A percentile compares a stretch with the other conserved stretches of the same genome.
phyloP scores from a whole-genome alignment of 2,888 invertebrate genomes.

The Drosophila recens region DNA sequence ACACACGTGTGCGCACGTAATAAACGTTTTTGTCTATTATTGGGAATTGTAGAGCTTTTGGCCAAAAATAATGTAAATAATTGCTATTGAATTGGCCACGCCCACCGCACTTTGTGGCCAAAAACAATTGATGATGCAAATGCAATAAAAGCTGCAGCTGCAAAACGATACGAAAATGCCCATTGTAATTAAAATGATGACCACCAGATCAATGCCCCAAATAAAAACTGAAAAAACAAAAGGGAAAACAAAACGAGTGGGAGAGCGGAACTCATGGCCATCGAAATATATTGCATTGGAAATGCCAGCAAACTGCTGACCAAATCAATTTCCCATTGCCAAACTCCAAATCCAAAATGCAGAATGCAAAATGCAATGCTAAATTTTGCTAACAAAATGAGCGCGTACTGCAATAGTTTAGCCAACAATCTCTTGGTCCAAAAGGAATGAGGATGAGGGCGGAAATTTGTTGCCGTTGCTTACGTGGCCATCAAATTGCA shows the following conservation, averaged over 20 bases:
- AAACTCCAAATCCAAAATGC: conserved; percentile 27
- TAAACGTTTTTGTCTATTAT: conserved; percentile 33
- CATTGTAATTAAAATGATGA: conserved; percentile 54
- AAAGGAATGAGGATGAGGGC: not conserved
- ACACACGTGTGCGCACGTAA: not conserved
- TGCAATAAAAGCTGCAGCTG: conserved; percentile 31
- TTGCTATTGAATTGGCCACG: conserved; percentile 34
- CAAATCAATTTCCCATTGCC: conserved; percentile 60
- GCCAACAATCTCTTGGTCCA: conserved; percentile 3
- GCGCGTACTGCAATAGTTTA: conserved; percentile 22
- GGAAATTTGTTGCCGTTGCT: conserved; percentile 59
- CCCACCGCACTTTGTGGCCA: conserved; percentile 40
- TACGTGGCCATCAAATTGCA: conserved; percentile 65
- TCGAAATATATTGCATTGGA: conserved; percentile 39
- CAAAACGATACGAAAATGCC: conserved; percentile 20
- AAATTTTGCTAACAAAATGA: conserved; percentile 29
- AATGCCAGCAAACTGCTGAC: conserved; percentile 63
- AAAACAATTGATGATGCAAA: conserved; percentile 30
- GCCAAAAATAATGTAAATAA: conserved; percentile 54
- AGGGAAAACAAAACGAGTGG: not conserved
- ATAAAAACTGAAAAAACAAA: not conserved
- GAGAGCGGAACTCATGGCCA: conserved; percentile 3
- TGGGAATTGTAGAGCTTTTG: conserved; percentile 21
- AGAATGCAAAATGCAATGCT: conserved; percentile 31
- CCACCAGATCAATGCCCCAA: conserved; percentile 33